These are phyloP conservation scores for Nemoura dubitans DNA, from an alignment of 2,888 invertebrate genomes.

Conservation along the genomic window DNA sequence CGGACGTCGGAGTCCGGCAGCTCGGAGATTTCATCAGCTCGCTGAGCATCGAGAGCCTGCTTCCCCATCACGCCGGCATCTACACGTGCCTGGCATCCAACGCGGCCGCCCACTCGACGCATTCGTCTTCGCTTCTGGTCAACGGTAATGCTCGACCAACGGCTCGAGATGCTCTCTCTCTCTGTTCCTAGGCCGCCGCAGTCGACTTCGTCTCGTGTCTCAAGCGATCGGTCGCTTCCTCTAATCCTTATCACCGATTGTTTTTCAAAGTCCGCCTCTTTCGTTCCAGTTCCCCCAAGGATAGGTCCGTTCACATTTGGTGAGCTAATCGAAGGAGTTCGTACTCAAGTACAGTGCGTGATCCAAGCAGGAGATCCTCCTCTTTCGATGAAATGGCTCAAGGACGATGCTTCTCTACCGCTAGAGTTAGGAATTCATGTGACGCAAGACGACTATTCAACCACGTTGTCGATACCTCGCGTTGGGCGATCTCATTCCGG, in stretches of 20 bases:
- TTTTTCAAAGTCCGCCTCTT: slow-evolving; percentile 26
- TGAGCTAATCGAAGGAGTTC: slow-evolving; percentile 54
- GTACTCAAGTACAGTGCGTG: slow-evolving; percentile 60
- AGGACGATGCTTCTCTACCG: slow-evolving; percentile 60
- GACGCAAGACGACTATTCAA: slow-evolving; percentile 56
- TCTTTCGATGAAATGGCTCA: slow-evolving; percentile 60
- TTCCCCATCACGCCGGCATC: slow-evolving; percentile 52
- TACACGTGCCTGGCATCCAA: slow-evolving; percentile 53
- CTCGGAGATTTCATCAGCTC: slow-evolving; percentile 55
- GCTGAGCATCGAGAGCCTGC: slow-evolving; percentile 52
- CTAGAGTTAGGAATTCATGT: slow-evolving; percentile 56
- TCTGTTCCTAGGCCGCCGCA: neutral
- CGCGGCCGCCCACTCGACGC: slow-evolving; percentile 52
- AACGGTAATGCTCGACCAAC: slow-evolving; percentile 55
- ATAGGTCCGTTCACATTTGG: slow-evolving; percentile 56
- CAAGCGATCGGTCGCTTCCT: neutral
- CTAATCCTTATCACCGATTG: neutral
- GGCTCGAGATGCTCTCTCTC: neutral
- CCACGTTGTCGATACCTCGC: slow-evolving; percentile 57
- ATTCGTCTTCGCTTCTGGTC: slow-evolving; percentile 55
- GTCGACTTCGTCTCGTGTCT: neutral
- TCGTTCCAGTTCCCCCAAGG: slow-evolving; percentile 53
- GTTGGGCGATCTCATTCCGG: slow-evolving; percentile 58
- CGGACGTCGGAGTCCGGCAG: slow-evolving; percentile 53
- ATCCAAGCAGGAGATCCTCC: slow-evolving; percentile 63